Conservation (phyloP, 2,888 invertebrate species). For the Andrena haemorrhoa region DNA sequence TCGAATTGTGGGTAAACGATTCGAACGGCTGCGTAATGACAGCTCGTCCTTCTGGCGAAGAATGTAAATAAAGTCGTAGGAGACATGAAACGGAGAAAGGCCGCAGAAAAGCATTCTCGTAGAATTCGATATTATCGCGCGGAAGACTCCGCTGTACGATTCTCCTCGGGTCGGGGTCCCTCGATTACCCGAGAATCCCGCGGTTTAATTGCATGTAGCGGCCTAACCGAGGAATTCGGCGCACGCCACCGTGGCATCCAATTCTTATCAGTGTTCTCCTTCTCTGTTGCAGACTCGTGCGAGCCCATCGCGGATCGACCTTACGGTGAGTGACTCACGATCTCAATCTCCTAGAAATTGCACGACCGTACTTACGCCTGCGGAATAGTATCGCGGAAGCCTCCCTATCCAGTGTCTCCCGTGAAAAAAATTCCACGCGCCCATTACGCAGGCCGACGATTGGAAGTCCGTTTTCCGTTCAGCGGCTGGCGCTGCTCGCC, state of each 20-base stretch:
- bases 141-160: too few species aligned
- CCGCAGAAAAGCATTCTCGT: background rate
- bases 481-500: constrained; percentile 23
- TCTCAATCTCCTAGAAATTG: constrained; percentile 66
- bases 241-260: background rate
- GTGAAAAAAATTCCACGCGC: constrained; percentile 51
- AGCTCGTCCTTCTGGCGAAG: constrained; percentile 20
- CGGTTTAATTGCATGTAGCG: constrained; percentile 22
- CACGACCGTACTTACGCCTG: constrained; percentile 53
- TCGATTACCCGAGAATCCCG: constrained; percentile 17
- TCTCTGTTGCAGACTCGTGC: constrained; percentile 82
- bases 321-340: constrained; percentile 81
- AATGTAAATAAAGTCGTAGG: constrained; percentile 28
- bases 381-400: constrained; percentile 61
- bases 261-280: constrained; percentile 9
- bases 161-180: background rate
- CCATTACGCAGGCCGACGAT: constrained; percentile 54
- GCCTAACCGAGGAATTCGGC: constrained; percentile 23
- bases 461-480: constrained; percentile 60
- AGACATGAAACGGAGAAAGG: constrained; percentile 1
- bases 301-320: constrained; percentile 82
- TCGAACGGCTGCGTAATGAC: constrained; percentile 47
- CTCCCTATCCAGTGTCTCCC: constrained; percentile 56
- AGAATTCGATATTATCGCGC: constrained; percentile 9
- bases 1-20: constrained; percentile 59